These are phyloP conservation scores for Eupithecia insigniata DNA, from an alignment of 2,888 invertebrate species.

Conservation along the genomic window DNA sequence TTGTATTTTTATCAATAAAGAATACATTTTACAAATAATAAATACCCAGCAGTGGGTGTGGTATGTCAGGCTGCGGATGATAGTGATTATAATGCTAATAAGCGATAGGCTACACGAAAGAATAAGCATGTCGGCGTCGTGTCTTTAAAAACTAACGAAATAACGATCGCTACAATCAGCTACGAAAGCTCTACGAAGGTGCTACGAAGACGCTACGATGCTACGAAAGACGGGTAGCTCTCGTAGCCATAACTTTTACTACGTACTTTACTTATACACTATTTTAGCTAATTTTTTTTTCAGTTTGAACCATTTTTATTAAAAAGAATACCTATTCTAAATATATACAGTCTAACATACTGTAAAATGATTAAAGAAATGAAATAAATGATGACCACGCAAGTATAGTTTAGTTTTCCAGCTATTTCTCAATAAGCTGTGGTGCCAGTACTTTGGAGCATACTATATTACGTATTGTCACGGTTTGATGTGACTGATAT, in stretches of 20 bases:
- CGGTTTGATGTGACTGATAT: constrained; percentile 68
- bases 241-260: neutral
- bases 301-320: neutral
- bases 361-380: neutral
- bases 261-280: neutral
- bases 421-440: constrained; percentile 19
- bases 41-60: neutral
- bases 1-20: neutral
- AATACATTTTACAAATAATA: neutral
- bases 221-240: neutral
- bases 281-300: neutral
- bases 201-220: neutral
- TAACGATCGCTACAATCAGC: constrained; percentile 1
- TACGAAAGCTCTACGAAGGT: neutral
- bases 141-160: neutral
- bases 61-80: neutral
- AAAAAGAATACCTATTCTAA: neutral
- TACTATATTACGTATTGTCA: constrained; percentile 71
- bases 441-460: constrained; percentile 56
- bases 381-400: neutral
- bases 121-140: neutral
- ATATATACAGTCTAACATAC: neutral
- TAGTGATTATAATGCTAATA: neutral
- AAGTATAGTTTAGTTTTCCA: neutral
- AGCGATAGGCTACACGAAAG: neutral